Conservation (phyloP, 2,888 invertebrate species). For the Oegoconia quadripuncta region DNA sequence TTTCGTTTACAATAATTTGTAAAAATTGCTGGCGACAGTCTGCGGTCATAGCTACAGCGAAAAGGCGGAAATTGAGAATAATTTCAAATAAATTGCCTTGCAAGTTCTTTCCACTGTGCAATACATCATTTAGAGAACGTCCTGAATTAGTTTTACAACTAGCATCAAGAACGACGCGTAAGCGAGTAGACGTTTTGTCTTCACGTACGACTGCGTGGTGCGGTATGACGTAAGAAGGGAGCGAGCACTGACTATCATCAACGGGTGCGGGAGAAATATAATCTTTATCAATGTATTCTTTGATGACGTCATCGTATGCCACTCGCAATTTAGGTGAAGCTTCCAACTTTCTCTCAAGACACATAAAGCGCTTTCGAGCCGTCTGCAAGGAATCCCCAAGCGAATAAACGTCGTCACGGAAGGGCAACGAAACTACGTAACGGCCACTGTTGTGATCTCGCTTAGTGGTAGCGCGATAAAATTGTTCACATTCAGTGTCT, state of each 20-base stretch:
- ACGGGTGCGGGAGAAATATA: slow-evolving; percentile 3
- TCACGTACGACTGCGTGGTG: background rate
- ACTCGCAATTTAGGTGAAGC: slow-evolving; percentile 3
- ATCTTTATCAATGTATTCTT: slow-evolving; percentile 11
- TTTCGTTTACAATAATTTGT: background rate
- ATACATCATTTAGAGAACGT: background rate
- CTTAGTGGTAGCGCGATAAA: slow-evolving; percentile 9
- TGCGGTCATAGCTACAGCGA: background rate
- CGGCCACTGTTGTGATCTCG: slow-evolving; percentile 13
- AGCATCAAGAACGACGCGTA: background rate
- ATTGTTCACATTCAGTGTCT: slow-evolving; percentile 16
- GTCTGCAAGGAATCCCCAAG: slow-evolving; percentile 13
- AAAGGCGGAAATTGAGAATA: background rate
- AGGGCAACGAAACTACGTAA: slow-evolving; percentile 14
- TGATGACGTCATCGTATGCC: slow-evolving; percentile 17
- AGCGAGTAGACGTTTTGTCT: background rate
- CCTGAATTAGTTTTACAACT: no score
- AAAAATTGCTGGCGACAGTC: slow-evolving; percentile 3
- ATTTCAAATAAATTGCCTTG: background rate
- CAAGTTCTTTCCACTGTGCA: background rate
- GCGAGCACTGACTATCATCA: no score
- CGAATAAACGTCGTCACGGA: slow-evolving; percentile 8
- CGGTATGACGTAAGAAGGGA: no score
- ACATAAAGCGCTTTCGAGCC: slow-evolving; percentile 10
- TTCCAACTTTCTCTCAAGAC: slow-evolving; percentile 14